Evolutionary conservation across 92 coral and sea anemone genomes (phyloP).

Genomic region (Heliopora coerulea): DNA sequence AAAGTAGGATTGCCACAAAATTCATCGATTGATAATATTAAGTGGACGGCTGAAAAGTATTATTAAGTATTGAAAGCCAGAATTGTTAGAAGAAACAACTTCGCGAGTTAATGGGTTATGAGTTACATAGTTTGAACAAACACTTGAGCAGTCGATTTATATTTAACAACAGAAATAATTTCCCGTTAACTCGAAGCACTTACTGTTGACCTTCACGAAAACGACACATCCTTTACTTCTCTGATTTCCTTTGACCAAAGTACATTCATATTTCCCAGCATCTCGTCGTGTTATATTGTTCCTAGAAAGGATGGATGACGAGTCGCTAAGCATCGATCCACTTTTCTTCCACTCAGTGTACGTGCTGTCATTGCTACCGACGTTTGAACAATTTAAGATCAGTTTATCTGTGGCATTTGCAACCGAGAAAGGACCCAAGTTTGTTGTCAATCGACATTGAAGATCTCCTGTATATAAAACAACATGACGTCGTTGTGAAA

Average conservation of each 20-base stretch:
- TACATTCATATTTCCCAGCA: conserved; percentile 17
- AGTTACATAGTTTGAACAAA: too few species aligned
- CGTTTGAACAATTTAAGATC: background rate
- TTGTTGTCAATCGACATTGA: conserved; percentile 7
- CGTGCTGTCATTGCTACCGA: background rate
- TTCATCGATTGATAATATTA: too few species aligned
- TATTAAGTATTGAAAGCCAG: too few species aligned
- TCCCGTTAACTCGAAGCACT: too few species aligned
- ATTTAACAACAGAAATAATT: too few species aligned
- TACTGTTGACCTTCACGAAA: background rate
- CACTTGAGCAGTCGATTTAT: too few species aligned
- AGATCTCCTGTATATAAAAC: background rate
- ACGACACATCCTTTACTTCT: background rate
- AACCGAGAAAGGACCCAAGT: background rate
- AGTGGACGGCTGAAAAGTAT: too few species aligned
- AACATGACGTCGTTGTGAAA: too few species aligned
- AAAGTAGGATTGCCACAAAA: too few species aligned
- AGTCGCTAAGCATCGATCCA: background rate
- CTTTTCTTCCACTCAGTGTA: background rate
- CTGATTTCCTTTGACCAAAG: background rate
- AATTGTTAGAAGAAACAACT: too few species aligned
- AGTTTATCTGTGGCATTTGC: background rate
- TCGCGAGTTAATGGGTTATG: too few species aligned
- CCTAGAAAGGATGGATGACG: background rate
- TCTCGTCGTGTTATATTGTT: background rate